Base-by-base conservation (phyloP, 92 coral and sea anemone species). In the Montipora capitata region DNA sequence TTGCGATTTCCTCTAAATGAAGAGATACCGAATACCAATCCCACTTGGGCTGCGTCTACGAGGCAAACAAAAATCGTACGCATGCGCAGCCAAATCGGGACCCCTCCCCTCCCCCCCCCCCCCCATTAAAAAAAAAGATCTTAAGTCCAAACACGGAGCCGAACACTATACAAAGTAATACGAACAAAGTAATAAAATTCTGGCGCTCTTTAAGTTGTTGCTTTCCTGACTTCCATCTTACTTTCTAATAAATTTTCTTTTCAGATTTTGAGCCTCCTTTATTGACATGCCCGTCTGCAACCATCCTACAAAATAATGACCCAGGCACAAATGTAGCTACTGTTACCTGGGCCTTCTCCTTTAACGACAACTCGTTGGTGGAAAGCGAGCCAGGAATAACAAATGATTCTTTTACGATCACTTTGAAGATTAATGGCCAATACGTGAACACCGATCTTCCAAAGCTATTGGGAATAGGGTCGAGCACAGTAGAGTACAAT, bases 361-460 rank as follows among this genome's bases (percentile, higher is more conserved):
- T 20, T 40, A 13, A 11, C 5, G 89, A 85, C 83, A 85, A 85
- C 18, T 85, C 89, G 10, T 42, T 85, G 44, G 27, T 63, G 3
- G 74, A 7, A 15, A 76, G 35, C 65, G 75, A 75, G 44, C 82
- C 83, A 2, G 89, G 89, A 76, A 64, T 85, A 70, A 74, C 89
- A 3, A 18, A 16, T 4, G 48, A 38, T 6, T 10, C 14, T 0
- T 85, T 85, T 14, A 48, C 39, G 0, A 48, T 85, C 3, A 81
- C 65, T 11, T 38, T 85, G 83, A 85, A 75, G 11, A 85, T 85
- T 7, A 49, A 66, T 2, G 39, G 51, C 5, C 10, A 62, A 17
- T 15, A 62, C 4, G 75, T 66, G 18, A 11, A 49, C 9, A 63
- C 61, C 11, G n/a, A 3, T 12, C 89, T 85, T 7, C 89, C 89